Conservation (phyloP, 2,888 invertebrate genomes). For the Pachliopta kotzebuea region DNA sequence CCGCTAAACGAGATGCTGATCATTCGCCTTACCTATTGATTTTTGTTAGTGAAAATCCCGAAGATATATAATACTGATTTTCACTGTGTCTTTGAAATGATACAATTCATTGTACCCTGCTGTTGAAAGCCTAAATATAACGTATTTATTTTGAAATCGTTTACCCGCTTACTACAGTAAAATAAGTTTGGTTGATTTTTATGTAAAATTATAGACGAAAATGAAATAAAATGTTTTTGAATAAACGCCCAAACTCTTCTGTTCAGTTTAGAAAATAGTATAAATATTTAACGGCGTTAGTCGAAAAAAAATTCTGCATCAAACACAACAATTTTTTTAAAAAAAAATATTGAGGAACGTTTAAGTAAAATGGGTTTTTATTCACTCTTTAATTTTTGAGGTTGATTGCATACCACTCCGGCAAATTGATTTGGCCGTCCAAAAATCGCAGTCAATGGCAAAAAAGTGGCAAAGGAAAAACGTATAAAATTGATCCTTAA, state of each 20-base stretch:
- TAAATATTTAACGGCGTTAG: too few relatives aligned
- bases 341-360: slow-evolving; percentile 2
- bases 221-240: background rate
- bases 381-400: slow-evolving; percentile 12
- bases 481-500: slow-evolving; percentile 31
- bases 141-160: background rate
- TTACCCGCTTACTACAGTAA: background rate
- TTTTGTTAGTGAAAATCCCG: too few relatives aligned
- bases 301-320: background rate
- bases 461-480: slow-evolving; percentile 36
- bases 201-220: background rate
- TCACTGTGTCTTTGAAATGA: background rate
- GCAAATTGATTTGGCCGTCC: slow-evolving; percentile 23
- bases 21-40: too few relatives aligned
- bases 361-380: slow-evolving; percentile 1
- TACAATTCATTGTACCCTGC: background rate
- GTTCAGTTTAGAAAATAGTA: too few relatives aligned
- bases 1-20: too few relatives aligned
- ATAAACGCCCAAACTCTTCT: too few relatives aligned
- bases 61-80: too few relatives aligned
- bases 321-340: background rate
- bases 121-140: background rate
- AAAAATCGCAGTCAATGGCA: slow-evolving; percentile 35
- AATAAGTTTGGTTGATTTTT: background rate
- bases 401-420: slow-evolving; percentile 16